Conservation (phyloP, 2,113 vertebrate genomes). For the Oriolus oriolus region DNA sequence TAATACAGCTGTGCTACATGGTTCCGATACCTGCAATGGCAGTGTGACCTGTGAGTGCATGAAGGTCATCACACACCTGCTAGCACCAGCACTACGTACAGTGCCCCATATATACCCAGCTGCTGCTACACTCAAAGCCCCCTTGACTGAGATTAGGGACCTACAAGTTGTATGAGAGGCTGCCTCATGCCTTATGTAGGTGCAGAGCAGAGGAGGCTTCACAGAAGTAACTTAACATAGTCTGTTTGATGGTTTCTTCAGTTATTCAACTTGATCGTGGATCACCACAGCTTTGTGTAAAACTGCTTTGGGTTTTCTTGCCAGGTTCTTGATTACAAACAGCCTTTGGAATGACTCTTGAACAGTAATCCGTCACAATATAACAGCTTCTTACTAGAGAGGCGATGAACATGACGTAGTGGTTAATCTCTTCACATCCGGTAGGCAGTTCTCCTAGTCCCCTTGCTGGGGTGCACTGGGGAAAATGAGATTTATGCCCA, state of each 20-base stretch:
- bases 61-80: neutral
- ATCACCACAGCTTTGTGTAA: neutral
- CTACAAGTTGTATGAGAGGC: neutral
- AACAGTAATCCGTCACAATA: neutral
- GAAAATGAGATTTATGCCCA: neutral
- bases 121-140: neutral
- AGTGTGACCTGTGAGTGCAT: neutral
- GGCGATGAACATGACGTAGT: neutral
- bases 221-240: neutral
- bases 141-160: neutral
- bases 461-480: neutral
- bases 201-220: neutral
- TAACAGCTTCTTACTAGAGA: neutral
- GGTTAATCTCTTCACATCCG: neutral
- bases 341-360: neutral
- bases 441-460: neutral
- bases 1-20: neutral
- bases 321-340: neutral
- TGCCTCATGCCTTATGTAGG: neutral
- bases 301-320: neutral
- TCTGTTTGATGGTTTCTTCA: neutral
- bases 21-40: neutral
- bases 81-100: fast-evolving
- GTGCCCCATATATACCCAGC: neutral
- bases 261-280: neutral